Conservation (phyloP, 1,140 invertebrate species). For the Magallana gigas region DNA sequence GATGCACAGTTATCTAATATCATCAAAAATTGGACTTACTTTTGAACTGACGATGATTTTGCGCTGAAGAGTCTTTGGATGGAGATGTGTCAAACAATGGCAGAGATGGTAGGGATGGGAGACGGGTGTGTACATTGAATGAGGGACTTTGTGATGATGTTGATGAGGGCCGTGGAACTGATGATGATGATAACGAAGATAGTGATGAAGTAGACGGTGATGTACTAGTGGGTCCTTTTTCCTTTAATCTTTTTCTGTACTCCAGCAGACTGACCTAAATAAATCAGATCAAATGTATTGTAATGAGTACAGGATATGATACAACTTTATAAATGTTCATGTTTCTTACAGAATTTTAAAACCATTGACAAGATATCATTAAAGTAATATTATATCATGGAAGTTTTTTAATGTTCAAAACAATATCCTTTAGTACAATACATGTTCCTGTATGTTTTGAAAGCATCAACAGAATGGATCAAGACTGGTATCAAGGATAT, state of each 20-base stretch:
- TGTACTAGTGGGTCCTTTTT: slow-evolving; percentile 56
- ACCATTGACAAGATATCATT: too few species aligned
- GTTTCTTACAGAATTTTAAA: too few species aligned
- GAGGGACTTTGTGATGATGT: slow-evolving; percentile 41
- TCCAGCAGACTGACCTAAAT: slow-evolving; percentile 86
- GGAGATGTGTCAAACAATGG: slow-evolving; percentile 63
- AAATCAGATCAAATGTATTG: background rate
- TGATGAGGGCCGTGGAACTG: slow-evolving; percentile 39
- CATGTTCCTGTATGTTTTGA: too few species aligned
- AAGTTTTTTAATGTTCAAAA: too few species aligned
- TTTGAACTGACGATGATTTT: slow-evolving; percentile 53
- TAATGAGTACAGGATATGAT: slow-evolving; percentile 10
- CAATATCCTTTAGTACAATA: too few species aligned
- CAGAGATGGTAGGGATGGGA: slow-evolving; percentile 64
- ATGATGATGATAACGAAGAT: slow-evolving; percentile 44
- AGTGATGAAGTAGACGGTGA: slow-evolving; percentile 36
- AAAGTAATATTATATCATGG: too few species aligned
- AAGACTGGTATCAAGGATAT: too few species aligned
- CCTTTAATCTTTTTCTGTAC: slow-evolving; percentile 83
- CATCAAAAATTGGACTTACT: slow-evolving; percentile 38
- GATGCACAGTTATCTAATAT: too few species aligned
- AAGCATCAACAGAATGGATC: too few species aligned
- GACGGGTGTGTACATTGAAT: slow-evolving; percentile 43
- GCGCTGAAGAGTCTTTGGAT: slow-evolving; percentile 48
- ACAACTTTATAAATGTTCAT: too few species aligned